Evolutionary conservation across 1,140 invertebrate species (phyloP), one percentile per base, ranked within the genome.

Genomic region (Carposina sasakii): DNA sequence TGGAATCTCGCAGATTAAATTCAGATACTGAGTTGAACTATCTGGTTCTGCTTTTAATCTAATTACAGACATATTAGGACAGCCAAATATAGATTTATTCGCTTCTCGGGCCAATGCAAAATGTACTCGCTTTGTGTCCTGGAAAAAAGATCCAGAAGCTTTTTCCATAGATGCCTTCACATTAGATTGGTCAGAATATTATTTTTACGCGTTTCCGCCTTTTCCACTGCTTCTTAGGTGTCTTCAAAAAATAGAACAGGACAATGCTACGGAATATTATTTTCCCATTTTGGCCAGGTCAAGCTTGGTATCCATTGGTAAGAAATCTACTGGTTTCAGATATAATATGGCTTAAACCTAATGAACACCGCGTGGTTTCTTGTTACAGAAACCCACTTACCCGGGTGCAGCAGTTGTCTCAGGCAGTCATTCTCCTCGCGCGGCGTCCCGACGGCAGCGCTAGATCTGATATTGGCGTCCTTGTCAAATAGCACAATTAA

Each of bases 141-240:
- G n/a, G n/a, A n/a, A n/a, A n/a, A n/a, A n/a, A n/a, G 31, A 33
- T 13, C 31, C 31, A n/a, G 31, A 33, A 33, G 31, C 31, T 33
- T 4, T 15, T 8, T 33, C 31, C 3, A n/a, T 33, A 6, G 31
- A 33, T 33, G 31, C 31, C n/a, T 33, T 33, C 31, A 33, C 31
- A 3, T 33, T 33, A 12, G 34, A 45, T 15, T 45, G 43, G 43
- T 15, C 6, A 3, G 15, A 6, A 5, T 12, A 34, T 23, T 45
- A 34, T 10, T 45, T 45, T 33, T 45, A 45, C 23, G 43, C 43
- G 6, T 45, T 45, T 19, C 43, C 43, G 23, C 31, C 31, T n/a
- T 33, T 33, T 33, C 6, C 31, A 33, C 31, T 33, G 31, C 4
- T 33, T 3, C 31, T 33, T 33, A 33, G 15, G 15, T 33, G 31